Percentiles rank a stretch among this genome's conserved stretches.
phyloP scores from a whole-genome alignment of 2,888 invertebrate species.

The Alsophila aescularia region DNA sequence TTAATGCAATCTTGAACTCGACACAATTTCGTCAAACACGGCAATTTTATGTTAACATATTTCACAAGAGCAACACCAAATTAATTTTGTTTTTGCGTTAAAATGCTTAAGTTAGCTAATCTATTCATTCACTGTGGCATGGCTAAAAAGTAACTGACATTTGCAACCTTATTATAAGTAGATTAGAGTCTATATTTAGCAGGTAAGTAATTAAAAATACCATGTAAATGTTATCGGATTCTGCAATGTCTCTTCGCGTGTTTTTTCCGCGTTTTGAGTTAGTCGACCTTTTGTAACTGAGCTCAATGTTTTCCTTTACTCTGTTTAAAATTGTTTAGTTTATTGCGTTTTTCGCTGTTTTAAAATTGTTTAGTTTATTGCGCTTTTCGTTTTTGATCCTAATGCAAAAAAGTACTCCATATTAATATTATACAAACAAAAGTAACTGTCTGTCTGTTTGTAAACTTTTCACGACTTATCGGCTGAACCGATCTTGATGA shows the following conservation, averaged over 20 bases:
- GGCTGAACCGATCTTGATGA: too few relatives aligned
- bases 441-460: too few relatives aligned
- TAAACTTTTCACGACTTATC: too few relatives aligned
- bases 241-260: neutral
- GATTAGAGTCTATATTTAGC: neutral
- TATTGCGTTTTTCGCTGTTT: too few relatives aligned
- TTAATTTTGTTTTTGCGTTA: conserved; percentile 4
- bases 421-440: too few relatives aligned
- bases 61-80: conserved; percentile 9
- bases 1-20: neutral
- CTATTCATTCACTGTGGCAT: conserved; percentile 1
- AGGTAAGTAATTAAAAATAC: neutral
- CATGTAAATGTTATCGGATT: conserved; percentile 13
- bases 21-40: conserved; percentile 11
- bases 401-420: too few relatives aligned
- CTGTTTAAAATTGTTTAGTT: too few relatives aligned
- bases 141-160: neutral
- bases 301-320: neutral
- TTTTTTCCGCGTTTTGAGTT: conserved; percentile 17
- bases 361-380: too few relatives aligned
- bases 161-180: neutral
- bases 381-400: too few relatives aligned
- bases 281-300: conserved; percentile 10
- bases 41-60: conserved; percentile 16
- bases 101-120: conserved; percentile 14